phyloP scores from a whole-genome alignment of 2,113 vertebrate genomes.

The Cavia aperea region DNA sequence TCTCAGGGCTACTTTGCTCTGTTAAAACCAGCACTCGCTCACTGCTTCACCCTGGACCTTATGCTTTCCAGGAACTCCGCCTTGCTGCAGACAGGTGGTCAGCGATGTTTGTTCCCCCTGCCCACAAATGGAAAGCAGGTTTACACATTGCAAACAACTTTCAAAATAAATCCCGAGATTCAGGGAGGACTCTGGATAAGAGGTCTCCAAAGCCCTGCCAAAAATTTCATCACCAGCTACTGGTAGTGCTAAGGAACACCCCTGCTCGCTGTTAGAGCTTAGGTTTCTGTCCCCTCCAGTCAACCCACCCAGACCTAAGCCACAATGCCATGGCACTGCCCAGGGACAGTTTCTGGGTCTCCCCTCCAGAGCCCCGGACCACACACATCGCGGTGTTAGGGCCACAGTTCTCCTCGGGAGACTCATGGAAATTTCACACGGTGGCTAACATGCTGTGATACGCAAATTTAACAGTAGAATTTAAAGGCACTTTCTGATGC shows the following conservation, averaged over 20 bases:
- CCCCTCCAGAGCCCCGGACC: not conserved
- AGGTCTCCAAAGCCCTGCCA: conserved; percentile 17
- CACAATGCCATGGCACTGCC: too few relatives aligned
- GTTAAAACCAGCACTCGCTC: not conserved
- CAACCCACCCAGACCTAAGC: not conserved
- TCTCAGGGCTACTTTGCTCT: not conserved
- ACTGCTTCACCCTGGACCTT: not conserved
- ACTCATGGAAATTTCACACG: not conserved
- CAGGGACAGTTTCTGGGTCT: not conserved
- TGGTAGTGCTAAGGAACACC: not conserved
- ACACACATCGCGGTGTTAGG: not conserved
- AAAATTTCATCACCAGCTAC: not conserved
- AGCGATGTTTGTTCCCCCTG: not conserved
- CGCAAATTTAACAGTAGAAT: not conserved
- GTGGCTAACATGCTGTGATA: not conserved
- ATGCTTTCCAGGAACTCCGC: not conserved
- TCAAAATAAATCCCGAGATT: conserved; percentile 6
- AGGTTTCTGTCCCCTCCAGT: not conserved
- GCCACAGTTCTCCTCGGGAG: not conserved
- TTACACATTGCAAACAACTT: not conserved
- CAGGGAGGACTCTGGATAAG: not conserved
- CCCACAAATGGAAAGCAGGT: not conserved
- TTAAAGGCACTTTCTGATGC: not conserved
- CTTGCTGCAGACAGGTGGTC: not conserved
- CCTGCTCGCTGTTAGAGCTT: not conserved